These are phyloP conservation scores for Cyprinus carpio DNA, from an alignment of 2,113 vertebrate genomes.

Conservation along the genomic window DNA sequence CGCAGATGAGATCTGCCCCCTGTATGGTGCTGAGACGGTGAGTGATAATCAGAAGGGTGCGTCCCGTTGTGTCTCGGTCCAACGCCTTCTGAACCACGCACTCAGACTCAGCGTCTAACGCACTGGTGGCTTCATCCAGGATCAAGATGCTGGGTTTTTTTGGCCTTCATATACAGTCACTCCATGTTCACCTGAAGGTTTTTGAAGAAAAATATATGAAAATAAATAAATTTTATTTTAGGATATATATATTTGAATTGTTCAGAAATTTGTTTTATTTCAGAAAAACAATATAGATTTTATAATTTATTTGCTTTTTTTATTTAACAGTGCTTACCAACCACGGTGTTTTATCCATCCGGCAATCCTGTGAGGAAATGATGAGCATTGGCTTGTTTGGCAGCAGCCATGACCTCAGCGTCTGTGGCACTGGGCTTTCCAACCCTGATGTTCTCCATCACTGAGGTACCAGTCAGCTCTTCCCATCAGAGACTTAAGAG, in stretches of 20 bases:
- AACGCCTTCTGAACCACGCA: slow-evolving; percentile 87
- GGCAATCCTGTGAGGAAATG: slow-evolving; percentile 88
- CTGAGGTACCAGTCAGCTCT: slow-evolving; percentile 81
- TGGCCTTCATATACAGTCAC: slow-evolving; percentile 87
- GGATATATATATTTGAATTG: too few relatives aligned
- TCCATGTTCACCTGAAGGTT: slow-evolving; percentile 84
- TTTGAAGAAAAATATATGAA: neutral
- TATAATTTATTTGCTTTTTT: neutral
- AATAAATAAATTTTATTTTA: neutral
- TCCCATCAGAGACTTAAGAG: slow-evolving; percentile 76
- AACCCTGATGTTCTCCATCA: slow-evolving; percentile 96
- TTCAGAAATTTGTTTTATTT: neutral
- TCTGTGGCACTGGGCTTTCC: slow-evolving; percentile 85
- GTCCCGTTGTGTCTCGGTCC: slow-evolving; percentile 82
- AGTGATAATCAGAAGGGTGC: slow-evolving; percentile 92
- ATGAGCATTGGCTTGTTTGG: slow-evolving; percentile 88
- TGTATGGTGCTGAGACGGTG: slow-evolving; percentile 94
- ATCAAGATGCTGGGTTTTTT: slow-evolving; percentile 86
- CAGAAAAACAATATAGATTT: too few relatives aligned
- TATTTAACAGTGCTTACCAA: slow-evolving; percentile 76
- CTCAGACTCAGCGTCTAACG: slow-evolving; percentile 87
- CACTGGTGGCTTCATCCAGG: slow-evolving; percentile 94
- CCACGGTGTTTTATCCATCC: slow-evolving; percentile 84
- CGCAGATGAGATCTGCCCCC: slow-evolving; percentile 83
- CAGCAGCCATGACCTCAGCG: slow-evolving; percentile 80